These are phyloP conservation scores for Sciurus niger DNA, from an alignment of 2,113 vertebrate species.

Conservation along the genomic window DNA sequence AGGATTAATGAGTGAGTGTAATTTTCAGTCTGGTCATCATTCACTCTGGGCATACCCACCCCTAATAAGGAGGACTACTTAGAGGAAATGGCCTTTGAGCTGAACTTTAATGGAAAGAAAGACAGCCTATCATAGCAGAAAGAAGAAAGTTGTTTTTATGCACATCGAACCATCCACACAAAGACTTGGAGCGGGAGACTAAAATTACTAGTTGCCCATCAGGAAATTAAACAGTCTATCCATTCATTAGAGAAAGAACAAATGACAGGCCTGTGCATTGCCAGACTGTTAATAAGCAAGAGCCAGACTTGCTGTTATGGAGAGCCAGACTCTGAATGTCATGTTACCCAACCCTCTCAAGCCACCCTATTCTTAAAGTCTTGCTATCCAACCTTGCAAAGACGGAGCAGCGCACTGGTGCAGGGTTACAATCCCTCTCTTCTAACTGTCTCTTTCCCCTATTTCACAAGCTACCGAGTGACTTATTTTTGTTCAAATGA, in stretches of 20 bases:
- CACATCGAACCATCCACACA: conserved; percentile 41
- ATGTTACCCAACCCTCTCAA: conserved; percentile 34
- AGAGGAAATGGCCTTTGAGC: conserved; percentile 23
- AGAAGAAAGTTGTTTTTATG: conserved; percentile 48
- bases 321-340: conserved; percentile 52
- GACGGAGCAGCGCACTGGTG: not conserved
- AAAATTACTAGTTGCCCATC: conserved; percentile 73
- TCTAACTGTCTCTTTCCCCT: not conserved
- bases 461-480: not conserved
- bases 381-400: not conserved
- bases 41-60: not conserved
- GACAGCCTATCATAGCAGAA: not conserved
- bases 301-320: conserved; percentile 48
- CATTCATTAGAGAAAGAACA: conserved; percentile 74
- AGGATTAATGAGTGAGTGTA: not conserved
- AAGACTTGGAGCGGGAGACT: conserved; percentile 42
- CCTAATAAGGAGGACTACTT: not conserved
- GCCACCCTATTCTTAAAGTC: conserved; percentile 2
- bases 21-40: not conserved
- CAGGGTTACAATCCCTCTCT: conserved; percentile 4
- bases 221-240: conserved; percentile 78
- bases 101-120: conserved; percentile 40
- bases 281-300: conserved; percentile 72
- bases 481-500: conserved; percentile 29
- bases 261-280: conserved; percentile 71